These are phyloP conservation scores for Narcine bancroftii DNA, from an alignment of 2,113 vertebrate genomes.

Conservation along the genomic window DNA sequence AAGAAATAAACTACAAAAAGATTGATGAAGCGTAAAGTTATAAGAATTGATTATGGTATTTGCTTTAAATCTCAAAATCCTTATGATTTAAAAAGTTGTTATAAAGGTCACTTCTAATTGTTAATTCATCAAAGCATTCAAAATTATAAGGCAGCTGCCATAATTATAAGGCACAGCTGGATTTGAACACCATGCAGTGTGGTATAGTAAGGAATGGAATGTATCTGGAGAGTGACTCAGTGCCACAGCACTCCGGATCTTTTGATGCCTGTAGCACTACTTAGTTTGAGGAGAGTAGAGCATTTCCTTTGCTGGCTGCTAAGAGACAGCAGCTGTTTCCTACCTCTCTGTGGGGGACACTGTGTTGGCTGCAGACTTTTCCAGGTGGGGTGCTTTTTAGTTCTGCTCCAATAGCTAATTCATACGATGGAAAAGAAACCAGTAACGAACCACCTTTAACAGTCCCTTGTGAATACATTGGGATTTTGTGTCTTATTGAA, in stretches of 20 bases:
- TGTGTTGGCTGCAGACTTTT: neutral
- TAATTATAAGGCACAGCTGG: neutral
- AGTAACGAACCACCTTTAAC: neutral
- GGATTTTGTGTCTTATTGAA: neutral
- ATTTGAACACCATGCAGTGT: neutral
- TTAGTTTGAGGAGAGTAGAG: neutral
- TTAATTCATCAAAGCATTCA: conserved; percentile 12
- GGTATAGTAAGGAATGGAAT: conserved; percentile 3
- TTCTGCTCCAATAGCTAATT: neutral
- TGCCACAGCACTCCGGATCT: neutral
- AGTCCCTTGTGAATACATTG: neutral
- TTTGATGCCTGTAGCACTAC: conserved; percentile 25
- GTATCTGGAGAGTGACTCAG: neutral
- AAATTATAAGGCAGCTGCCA: conserved; percentile 13
- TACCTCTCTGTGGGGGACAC: neutral
- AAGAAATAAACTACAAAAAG: neutral
- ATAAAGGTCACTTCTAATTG: conserved; percentile 14
- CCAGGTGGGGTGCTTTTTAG: neutral
- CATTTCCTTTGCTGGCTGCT: conserved; percentile 15
- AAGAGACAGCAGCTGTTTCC: conserved; percentile 25
- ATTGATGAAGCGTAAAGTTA: neutral
- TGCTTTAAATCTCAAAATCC: neutral
- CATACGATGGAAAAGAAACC: neutral
- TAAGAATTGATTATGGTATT: neutral
- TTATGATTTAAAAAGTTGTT: neutral